Base-by-base conservation (phyloP, 2,888 invertebrate species). In the Thereva unica region DNA sequence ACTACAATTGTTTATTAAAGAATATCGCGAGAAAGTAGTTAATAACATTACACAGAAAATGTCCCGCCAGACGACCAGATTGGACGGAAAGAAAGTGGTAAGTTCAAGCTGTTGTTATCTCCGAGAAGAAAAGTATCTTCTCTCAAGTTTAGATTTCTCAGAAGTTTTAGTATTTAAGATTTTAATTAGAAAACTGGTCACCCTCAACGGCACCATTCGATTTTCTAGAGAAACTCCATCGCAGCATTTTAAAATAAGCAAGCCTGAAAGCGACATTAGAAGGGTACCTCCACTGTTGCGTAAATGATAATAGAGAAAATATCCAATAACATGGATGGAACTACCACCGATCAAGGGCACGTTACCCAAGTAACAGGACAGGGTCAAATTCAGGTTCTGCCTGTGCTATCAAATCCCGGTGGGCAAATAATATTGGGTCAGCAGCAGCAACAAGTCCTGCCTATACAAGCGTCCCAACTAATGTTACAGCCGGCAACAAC, bases 61-160 rank as follows among this genome's bases (percentile, higher is more conserved):
- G 81, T 81, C 81, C 3, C 75, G 81, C 37, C 81, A 80, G 75
- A 71, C 76, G 45, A 74, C 77, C n/a, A 73, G 78, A 69, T 71
- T 80, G 64, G 81, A 81, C 71, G 74, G 78, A 6, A 81, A 81
- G 64, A 81, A 81, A 81, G 81, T 81, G 78, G 81, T 81, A 75
- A 78, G 81, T 78, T 67, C 7, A n/a, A 44, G 53, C 35, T 61
- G 57, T 57, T 35, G 2, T 23, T 23, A 23, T 23, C 2, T 23
- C 23, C 23, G 23, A 23, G 23, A 23, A 23, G 23, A 23, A 23
- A 23, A 23, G 23, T 23, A 23, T 23, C 23, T 23, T 23, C 2
- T 23, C 23, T 23, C 23, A 23, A 23, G 23, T 23, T 23, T 23
- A 23, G 23, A 23, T 23, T 23, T 23, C 23, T 23, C 23, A 23